Conservation (phyloP, 2,797 vertebrate genomes). For the Anomalospiza imberbis region DNA sequence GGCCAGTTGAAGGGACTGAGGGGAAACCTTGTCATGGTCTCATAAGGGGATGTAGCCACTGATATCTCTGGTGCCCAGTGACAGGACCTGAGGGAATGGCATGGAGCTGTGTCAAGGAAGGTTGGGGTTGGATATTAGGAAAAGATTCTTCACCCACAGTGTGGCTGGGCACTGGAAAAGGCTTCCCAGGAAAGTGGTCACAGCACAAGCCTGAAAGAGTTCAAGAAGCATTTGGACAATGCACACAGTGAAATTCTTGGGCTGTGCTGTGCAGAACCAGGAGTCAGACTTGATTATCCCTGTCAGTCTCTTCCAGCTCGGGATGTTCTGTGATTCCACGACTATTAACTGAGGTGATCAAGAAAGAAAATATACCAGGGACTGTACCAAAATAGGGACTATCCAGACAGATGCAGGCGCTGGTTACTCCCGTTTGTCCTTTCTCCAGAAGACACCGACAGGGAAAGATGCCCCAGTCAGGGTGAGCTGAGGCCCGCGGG, state of each 20-base stretch:
- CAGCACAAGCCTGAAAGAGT: background rate
- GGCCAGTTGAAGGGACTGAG: background rate
- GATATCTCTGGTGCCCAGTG: background rate
- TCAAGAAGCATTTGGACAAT: background rate
- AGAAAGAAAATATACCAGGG: background rate
- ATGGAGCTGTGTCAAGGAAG: background rate
- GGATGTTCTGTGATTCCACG: background rate
- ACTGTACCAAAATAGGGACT: background rate
- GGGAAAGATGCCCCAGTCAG: background rate
- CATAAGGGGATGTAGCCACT: too few species aligned
- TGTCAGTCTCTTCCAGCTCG: background rate
- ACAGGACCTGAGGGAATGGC: rapidly evolving
- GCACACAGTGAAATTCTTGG: background rate
- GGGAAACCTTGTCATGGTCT: rapidly evolving
- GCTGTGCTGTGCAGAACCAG: background rate
- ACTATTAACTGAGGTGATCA: background rate
- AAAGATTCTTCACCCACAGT: background rate
- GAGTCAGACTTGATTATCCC: background rate
- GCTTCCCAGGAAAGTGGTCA: background rate
- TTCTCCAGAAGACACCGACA: background rate
- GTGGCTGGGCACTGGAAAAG: background rate
- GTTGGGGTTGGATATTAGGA: background rate
- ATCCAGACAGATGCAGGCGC: background rate
- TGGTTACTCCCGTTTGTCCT: background rate
- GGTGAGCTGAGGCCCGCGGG: background rate